These are phyloP conservation scores for Trachymyrmex septentrionalis DNA, from an alignment of 1,140 invertebrate genomes.

Conservation along the genomic window DNA sequence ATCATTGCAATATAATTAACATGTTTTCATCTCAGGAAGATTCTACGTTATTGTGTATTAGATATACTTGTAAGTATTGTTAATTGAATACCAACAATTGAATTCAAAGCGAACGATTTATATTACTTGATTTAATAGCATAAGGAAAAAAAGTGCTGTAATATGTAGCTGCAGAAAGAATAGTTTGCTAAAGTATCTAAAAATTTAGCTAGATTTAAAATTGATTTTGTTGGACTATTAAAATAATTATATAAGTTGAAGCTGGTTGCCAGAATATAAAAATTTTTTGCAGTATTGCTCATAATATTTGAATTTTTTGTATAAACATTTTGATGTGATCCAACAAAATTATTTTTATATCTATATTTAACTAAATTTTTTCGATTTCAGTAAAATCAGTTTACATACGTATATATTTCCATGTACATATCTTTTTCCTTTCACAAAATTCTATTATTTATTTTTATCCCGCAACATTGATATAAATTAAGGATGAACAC, in stretches of 20 bases:
- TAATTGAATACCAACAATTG: slow-evolving; percentile 1
- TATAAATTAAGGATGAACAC: background rate
- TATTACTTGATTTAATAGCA: background rate
- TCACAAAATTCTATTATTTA: background rate
- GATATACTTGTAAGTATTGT: background rate
- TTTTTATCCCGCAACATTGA: background rate
- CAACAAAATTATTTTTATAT: no score
- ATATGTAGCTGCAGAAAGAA: background rate
- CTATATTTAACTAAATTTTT: no score
- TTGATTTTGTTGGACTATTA: no score
- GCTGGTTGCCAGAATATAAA: no score
- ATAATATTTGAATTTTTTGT: no score
- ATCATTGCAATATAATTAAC: slow-evolving; percentile 56
- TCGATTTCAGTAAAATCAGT: no score
- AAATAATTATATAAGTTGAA: no score
- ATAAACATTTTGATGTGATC: no score
- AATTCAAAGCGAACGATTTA: background rate
- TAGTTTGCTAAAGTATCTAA: no score
- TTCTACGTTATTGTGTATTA: slow-evolving; percentile 4
- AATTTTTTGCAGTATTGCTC: no score
- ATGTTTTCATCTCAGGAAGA: slow-evolving; percentile 38
- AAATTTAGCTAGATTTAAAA: no score
- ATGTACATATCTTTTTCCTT: background rate
- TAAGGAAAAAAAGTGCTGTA: background rate
- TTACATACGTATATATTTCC: no score